Base-by-base conservation (phyloP, 2,888 invertebrate species). In the Lobophora halterata region DNA sequence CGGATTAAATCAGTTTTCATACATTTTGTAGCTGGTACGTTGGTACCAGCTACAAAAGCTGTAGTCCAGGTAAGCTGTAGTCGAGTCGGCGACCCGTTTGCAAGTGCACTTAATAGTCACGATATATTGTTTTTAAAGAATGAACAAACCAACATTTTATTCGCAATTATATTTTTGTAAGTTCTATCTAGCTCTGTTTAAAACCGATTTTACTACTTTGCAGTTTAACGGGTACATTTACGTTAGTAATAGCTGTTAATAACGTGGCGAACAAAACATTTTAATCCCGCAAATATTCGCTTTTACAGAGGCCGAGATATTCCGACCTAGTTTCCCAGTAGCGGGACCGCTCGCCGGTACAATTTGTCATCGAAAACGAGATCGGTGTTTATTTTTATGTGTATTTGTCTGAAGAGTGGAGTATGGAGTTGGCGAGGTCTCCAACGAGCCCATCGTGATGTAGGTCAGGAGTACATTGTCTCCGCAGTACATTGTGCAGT, bases 381-480 rank as follows among this genome's bases (percentile, higher is more conserved):
- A 53, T 48, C 33, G 21, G 51, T 52, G 52, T 51, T 54, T 55
- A 27, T 35, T 48, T 54, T 42, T 51, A 42, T 36, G 30, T 44
- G 44, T 52, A 51, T 32, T 59, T 53, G 52, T 62, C 45, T 41
- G 45, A 55, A 55, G 51, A 54, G 49, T 44, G 46, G 58, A 60
- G 60, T 51, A 52, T 64, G 56, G 47, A 72, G 64, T 79, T 83
- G 81, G 82, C 80, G 64, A 61, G 61, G 68, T 66, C 74, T 79
- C 82, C 79, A 79, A 65, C 68, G 61, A 61, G 65, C 68, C 61
- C 58, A 63, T 61, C 61, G 66, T 67, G 68, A 83, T 79, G 65
- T 83, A 82, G 85, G 83, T 85, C 85, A 83, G 78, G 73, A 70
- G 69, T 74, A 65, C n/a, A n/a, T 71, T 64, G 75, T 67, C 66